Evolutionary conservation across 2,797 vertebrate genomes (phyloP), one percentile per base, ranked within the genome.

Genomic region (Protosalanx chinensis): DNA sequence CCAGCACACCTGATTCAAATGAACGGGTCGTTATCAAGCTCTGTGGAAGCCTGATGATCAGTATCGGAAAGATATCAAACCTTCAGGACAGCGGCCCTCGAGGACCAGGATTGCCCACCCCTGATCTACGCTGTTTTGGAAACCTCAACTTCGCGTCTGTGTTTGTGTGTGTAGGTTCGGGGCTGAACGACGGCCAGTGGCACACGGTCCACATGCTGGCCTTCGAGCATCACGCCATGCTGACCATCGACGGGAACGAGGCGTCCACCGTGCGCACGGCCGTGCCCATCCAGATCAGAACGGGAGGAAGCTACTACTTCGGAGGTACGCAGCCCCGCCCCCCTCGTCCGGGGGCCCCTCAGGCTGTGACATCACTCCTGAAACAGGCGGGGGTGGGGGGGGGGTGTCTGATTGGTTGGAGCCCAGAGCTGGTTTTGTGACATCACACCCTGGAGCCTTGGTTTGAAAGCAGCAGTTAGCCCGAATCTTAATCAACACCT

Each of bases 141-240:
- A 23, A 67, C 12, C 15, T 68, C 56, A 8, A 4, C 18, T 6
- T n/a, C n/a, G n/a, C n/a, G 58, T 60, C 23, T 29, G 58, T 29
- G 23, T 60, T 27, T 29, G 59, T 61, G 59, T 29, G 59, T n/a
- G 16, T 64, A 99, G 97, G 97, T 23, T 93, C 94, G 3, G 92
- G 93, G 1, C 88, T 99, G 70, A 96, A 96, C 37, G 96, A 99
- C 0, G 97, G 97, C 1, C 97, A 97, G 77, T 99, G 97, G 97
- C 97, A 98, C 57, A 96, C 93, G 13, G 94, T 97, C 56, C 95
- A 94, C 23, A 93, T 98, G 71, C 91, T 95, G 27, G 96, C 96
- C 0, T 87, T 98, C 80, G 96, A 99, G 72, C 95, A 95, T 80
- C 95, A 96, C 62, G 96, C 95, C 5, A 89, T 98, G 84, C 90